Evolutionary conservation across 2,113 vertebrate genomes (phyloP), one percentile per base, ranked within the genome.

Genomic region (Junco hyemalis): DNA sequence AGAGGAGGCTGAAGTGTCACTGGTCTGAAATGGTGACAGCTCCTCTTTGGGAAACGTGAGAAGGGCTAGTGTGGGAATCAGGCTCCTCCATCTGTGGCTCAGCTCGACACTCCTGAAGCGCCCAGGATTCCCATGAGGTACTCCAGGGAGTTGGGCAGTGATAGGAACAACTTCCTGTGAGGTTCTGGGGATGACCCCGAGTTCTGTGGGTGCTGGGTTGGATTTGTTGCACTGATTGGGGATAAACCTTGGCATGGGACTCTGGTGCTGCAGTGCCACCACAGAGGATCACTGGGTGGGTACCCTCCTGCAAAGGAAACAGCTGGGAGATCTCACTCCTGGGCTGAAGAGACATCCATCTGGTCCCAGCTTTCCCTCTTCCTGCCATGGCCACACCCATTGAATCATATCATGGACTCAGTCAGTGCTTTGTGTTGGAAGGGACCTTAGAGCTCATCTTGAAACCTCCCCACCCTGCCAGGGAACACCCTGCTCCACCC

Each of bases 311-410:
- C 33, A 48, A 44, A 63, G 17, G 25, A 68, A 76, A 9, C 59
- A 3, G 4, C 4, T 0, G 2, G 26, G 23, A n/a, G 8, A 36
- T 38, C 35, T 42, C 29, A 10, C 12, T 64, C 7, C 0, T 10
- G 29, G 12, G 8, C 35, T 59, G 33, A 31, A 19, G 6, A 9
- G 14, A n/a, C 44, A 59, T 31, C 28, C 18, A 17, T 71, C 18
- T 33, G n/a, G 68, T 53, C 24, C 12, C 57, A 66, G 53, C 9
- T 88, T 47, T 66, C 54, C 54, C 11, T 31, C 33, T 42, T 36
- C n/a, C 19, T 73, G 19, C n/a, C 22, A 17, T 21, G 40, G 17
- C 66, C 29, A 48, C 31, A 18, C 21, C 31, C 25, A 35, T 26
- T 35, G 25, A 42, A 65, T 42, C 25, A 8, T 8, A 57, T 35